Evolutionary conservation across 2,888 invertebrate genomes (phyloP).

Genomic region (Chloroclysta siterata): DNA sequence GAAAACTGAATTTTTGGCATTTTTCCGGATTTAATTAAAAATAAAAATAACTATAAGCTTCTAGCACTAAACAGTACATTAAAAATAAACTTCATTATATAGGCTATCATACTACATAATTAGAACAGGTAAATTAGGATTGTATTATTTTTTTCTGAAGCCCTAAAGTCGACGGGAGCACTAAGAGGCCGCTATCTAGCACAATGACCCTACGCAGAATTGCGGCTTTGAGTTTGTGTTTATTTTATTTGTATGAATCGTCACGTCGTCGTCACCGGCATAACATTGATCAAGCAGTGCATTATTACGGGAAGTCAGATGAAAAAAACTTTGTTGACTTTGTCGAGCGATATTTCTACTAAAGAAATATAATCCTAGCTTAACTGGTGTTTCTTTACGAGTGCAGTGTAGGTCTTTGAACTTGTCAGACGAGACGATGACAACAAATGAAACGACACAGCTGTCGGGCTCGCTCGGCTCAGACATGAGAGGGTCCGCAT

Average conservation of each 20-base stretch:
- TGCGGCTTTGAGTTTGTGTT: conserved; percentile 48
- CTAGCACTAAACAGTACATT: no score
- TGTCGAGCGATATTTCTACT: background rate
- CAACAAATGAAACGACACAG: conserved; percentile 69
- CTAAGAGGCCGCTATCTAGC: no score
- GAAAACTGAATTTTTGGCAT: no score
- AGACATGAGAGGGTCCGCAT: conserved; percentile 50
- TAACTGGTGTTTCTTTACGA: background rate
- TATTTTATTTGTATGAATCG: no score
- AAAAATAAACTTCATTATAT: no score
- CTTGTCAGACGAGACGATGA: conserved; percentile 61
- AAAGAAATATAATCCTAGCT: background rate
- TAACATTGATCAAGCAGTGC: conserved; percentile 29
- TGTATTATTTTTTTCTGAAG: no score
- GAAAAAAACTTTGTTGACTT: background rate
- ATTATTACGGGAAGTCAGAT: background rate
- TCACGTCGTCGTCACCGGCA: conserved; percentile 4
- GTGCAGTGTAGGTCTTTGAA: conserved; percentile 67
- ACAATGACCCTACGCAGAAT: conserved; percentile 56
- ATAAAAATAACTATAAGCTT: no score
- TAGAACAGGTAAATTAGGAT: no score
- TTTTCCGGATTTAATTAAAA: no score
- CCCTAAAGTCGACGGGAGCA: no score
- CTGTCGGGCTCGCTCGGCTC: conserved; percentile 58
- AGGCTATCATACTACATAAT: no score